Conservation (phyloP, 2,113 vertebrate species). For the Oophaga pumilio region DNA sequence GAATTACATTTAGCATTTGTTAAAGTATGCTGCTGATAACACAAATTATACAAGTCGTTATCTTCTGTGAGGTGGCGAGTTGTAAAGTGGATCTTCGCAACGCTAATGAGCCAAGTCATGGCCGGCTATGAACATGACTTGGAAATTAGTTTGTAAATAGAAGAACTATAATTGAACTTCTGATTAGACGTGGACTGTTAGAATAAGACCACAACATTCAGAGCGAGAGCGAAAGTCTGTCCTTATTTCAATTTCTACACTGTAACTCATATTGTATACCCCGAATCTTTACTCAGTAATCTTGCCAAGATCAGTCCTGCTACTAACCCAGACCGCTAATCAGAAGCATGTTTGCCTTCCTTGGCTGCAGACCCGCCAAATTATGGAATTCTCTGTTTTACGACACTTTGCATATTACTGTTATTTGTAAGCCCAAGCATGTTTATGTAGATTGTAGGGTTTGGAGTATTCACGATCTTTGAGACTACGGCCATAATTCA, state of each 20-base stretch:
- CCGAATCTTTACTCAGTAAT: not conserved
- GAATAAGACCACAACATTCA: not conserved
- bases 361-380: not conserved
- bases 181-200: not conserved
- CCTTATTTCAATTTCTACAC: not conserved
- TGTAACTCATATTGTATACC: not conserved
- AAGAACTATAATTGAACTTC: conserved; percentile 2
- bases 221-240: not conserved
- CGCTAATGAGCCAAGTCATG: not conserved
- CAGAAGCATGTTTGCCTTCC: not conserved
- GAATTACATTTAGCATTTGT: not conserved
- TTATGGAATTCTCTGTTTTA: not conserved
- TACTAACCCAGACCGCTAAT: not conserved
- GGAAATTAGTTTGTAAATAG: not conserved
- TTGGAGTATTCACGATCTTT: not conserved
- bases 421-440: not conserved
- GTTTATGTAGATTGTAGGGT: not conserved
- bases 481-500: too few relatives aligned
- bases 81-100: not conserved
- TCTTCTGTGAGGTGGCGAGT: not conserved
- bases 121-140: not conserved
- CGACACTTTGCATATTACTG: not conserved
- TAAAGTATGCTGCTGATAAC: not conserved
- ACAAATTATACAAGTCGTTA: not conserved
- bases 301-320: not conserved